These are phyloP conservation scores for Coremacera marginata DNA, from an alignment of 2,888 invertebrate genomes.

Conservation along the genomic window DNA sequence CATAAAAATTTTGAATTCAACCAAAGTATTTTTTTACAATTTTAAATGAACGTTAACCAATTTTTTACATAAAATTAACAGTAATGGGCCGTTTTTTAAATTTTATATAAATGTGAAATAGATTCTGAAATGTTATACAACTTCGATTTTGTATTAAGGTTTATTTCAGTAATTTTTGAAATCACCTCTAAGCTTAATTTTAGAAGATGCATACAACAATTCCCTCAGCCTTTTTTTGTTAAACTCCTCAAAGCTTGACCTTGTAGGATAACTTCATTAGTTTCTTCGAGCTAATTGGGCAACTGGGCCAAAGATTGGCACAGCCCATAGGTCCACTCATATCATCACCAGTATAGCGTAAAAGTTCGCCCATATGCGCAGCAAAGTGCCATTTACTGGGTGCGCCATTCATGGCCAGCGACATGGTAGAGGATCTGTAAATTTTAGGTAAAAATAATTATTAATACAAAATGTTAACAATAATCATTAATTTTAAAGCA, in stretches of 20 bases:
- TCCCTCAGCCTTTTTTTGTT: neutral
- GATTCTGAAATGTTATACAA: no score
- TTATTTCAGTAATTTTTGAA: no score
- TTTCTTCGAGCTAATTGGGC: slow-evolving; percentile 69
- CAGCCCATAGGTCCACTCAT: slow-evolving; percentile 68
- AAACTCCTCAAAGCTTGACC: slow-evolving; percentile 57
- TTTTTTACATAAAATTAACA: no score
- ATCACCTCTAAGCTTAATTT: no score
- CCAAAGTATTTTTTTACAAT: no score
- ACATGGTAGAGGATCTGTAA: slow-evolving; percentile 68
- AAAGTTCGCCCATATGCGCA: slow-evolving; percentile 69
- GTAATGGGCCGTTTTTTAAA: no score
- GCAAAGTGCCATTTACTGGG: slow-evolving; percentile 70
- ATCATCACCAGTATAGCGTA: slow-evolving; percentile 66
- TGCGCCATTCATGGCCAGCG: slow-evolving; percentile 67
- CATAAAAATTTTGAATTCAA: no score
- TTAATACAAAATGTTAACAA: neutral
- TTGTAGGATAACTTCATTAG: slow-evolving; percentile 67
- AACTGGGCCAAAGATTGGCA: slow-evolving; percentile 69
- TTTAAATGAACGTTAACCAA: no score
- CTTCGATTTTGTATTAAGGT: no score
- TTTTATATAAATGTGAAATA: no score
- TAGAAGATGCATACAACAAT: neutral
- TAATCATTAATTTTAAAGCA: neutral
- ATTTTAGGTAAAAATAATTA: slow-evolving; percentile 41